Evolutionary conservation across 92 coral and sea anemone species (phyloP), one percentile per base, ranked within the genome.

Genomic region (Nematostella vectensis): DNA sequence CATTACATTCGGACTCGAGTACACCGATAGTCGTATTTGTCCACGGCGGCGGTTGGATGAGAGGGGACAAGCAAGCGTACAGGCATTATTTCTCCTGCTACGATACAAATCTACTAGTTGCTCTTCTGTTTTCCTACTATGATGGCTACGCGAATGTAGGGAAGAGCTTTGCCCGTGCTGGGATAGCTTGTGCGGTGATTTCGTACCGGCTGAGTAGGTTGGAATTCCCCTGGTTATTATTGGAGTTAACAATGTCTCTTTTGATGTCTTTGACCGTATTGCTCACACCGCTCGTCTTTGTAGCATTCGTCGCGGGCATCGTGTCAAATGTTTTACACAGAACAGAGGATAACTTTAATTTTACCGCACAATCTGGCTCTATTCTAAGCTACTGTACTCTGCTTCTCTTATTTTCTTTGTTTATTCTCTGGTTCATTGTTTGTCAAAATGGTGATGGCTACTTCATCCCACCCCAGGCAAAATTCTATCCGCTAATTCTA

Each of bases 11-110:
- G 1, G 22, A 48, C 28, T 27, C 58, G 2, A 24, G 42, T 15
- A 54, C 59, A 10, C 64, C 84, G 18, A 61, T 78, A 6, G 84
- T 78, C 16, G 57, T 78, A 15, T 78, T 78, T 20, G 78, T 71
- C n/a, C 84, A 70, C 39, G 84, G 84, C 18, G 84, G 84, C 1
- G 74, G 84, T 27, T 78, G 84, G 84, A 64, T 64, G 58, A 53
- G 84, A 27, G 84, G 84, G 2, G 78, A 71, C 50, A 57, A 51
- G 25, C 51, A 65, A 21, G 78, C 74, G 1, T 71, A 43, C 24
- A 44, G 56, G 9, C 69, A 78, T 48, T 78, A 38, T 59, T 52
- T 64, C 47, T 78, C 84, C 4, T 38, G 44, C 26, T 71, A 70
- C 61, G 79, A 71, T 38, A 71, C 79, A 3, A 78, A 78, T n/a